Evolutionary conservation across 2,797 vertebrate species (phyloP), one percentile per base, ranked within the genome.

Genomic region (Danio kyathit): DNA sequence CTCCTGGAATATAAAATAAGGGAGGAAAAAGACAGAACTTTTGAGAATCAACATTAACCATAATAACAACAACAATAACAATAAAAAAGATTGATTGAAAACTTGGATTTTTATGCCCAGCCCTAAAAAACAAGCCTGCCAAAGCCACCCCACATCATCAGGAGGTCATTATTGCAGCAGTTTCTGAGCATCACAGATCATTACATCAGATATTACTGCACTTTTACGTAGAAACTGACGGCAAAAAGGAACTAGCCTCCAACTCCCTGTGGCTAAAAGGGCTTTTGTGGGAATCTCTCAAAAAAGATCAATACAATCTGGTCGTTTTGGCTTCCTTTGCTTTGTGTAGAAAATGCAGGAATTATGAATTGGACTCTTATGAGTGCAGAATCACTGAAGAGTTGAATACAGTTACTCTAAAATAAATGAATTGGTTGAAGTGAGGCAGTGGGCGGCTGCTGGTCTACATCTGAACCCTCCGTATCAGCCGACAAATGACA

Each of bases 101-200:
- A 29, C 29, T 29, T 29, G 29, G 29, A 29, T 29, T 3, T 29
- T 29, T 29, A 29, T 1, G 80, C 66, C 81, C 56, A 69, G 74
- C 56, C 60, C 75, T 60, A 74, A 73, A 79, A 72, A 82, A 82
- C 74, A 76, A 70, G 70, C 78, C 76, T 79, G 67, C 65, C 80
- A 81, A 71, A 77, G 71, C 82, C 85, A 79, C 61, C 82, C 88
- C 88, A 89, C 86, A 63, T 84, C 89, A 87, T 81, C 51, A 87
- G 91, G 92, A 92, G 89, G 89, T 88, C 86, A 93, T 92, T 93
- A 93, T 93, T 93, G 92, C 93, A 94, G 93, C 93, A 94, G 92
- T 94, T 94, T 94, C 92, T 91, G 88, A 85, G 77, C 77, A 73
- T 86, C 21, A 82, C 57, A 72, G 44, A 79, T 75, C 12, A 64